These are phyloP conservation scores for Andricus quercusramuli DNA, from an alignment of 2,888 invertebrate species.

Conservation along the genomic window DNA sequence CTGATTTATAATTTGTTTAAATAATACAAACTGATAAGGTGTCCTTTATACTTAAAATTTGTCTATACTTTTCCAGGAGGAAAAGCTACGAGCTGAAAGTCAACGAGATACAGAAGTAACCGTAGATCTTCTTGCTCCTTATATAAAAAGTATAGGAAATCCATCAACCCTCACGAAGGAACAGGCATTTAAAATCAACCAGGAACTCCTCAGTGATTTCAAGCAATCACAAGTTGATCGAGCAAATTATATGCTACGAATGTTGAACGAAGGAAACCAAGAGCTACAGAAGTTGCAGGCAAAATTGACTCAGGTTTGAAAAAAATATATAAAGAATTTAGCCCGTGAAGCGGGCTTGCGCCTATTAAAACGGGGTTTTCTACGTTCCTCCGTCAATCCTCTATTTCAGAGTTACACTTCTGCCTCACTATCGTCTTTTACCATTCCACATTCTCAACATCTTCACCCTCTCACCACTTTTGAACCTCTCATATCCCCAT, in stretches of 20 bases:
- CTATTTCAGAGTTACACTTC: too few species aligned
- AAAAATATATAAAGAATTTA: background rate
- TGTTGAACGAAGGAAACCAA: constrained; percentile 82
- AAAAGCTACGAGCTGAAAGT: constrained; percentile 79
- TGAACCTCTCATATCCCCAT: too few species aligned
- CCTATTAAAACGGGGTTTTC: too few species aligned
- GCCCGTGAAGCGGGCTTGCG: too few species aligned
- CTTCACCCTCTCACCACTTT: too few species aligned
- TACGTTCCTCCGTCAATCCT: too few species aligned
- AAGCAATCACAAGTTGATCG: constrained; percentile 83
- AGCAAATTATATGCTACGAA: constrained; percentile 83
- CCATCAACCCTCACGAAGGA: constrained; percentile 77
- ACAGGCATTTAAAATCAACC: constrained; percentile 79
- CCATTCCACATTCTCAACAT: too few species aligned
- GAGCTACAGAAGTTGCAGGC: constrained; percentile 81
- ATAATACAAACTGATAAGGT: background rate
- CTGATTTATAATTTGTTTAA: background rate
- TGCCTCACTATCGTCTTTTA: too few species aligned
- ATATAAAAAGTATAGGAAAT: constrained; percentile 82
- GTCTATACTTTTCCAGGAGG: constrained; percentile 75
- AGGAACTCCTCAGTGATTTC: constrained; percentile 85
- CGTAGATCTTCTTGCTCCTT: constrained; percentile 84
- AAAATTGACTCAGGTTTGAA: constrained; percentile 79
- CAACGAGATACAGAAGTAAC: constrained; percentile 83
- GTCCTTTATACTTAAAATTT: background rate